phyloP scores from a whole-genome alignment of 2,888 invertebrate genomes.

The Cosmia trapezina region DNA sequence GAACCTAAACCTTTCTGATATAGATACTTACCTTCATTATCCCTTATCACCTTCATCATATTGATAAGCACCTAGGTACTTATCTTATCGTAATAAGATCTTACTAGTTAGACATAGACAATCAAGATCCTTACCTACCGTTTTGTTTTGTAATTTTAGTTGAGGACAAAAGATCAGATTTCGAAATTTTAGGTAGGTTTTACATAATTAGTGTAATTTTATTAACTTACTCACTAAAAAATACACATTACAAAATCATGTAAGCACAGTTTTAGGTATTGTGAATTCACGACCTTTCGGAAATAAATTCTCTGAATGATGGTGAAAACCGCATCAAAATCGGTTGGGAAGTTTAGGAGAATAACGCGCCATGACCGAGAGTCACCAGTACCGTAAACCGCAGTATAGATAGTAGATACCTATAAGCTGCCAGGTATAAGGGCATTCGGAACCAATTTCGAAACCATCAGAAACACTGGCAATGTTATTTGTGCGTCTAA shows the following conservation, averaged over 20 bases:
- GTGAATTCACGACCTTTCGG: too few relatives aligned
- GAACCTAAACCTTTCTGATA: too few relatives aligned
- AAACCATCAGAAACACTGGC: neutral
- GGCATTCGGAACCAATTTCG: neutral
- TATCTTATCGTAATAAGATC: slow-evolving; percentile 33
- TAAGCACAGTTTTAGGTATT: too few relatives aligned
- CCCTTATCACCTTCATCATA: neutral
- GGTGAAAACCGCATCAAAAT: neutral
- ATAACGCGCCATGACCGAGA: too few relatives aligned
- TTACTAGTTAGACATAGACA: neutral
- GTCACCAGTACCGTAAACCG: too few relatives aligned
- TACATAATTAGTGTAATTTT: neutral
- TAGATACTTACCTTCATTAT: neutral
- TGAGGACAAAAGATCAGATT: neutral
- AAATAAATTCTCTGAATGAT: neutral
- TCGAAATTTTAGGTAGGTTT: neutral
- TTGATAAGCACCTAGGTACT: slow-evolving; percentile 15
- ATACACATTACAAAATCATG: too few relatives aligned
- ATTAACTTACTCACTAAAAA: too few relatives aligned
- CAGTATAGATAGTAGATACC: neutral
- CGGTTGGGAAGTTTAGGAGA: too few relatives aligned
- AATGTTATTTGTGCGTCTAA: neutral
- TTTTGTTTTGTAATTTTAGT: slow-evolving; percentile 20
- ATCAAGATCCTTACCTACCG: slow-evolving; percentile 32
- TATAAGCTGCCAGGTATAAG: neutral